phyloP scores from a whole-genome alignment of 2,113 vertebrate genomes.

The Anarrhichthys ocellatus region DNA sequence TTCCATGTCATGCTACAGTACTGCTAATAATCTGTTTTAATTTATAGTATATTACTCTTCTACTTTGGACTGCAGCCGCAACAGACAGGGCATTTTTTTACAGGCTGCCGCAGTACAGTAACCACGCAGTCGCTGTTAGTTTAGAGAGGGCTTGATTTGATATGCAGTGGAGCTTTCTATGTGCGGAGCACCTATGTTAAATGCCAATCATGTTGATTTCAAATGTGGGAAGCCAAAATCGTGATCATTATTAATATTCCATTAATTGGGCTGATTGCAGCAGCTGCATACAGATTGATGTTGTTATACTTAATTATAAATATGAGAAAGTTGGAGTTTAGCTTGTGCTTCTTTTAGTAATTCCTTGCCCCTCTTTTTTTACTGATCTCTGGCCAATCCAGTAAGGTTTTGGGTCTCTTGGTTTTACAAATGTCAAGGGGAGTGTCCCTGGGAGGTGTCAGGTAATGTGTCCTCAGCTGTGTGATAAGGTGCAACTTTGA shows the following conservation, averaged over 20 bases:
- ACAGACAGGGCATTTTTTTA: no score
- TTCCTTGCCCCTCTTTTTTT: slow-evolving; percentile 9
- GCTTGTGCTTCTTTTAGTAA: slow-evolving; percentile 15
- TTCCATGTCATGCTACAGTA: no score
- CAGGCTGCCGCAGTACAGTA: no score
- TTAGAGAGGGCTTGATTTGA: not conserved
- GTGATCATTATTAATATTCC: not conserved
- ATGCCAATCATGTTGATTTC: not conserved
- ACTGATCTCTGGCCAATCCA: slow-evolving; percentile 8
- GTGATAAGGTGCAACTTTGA: slow-evolving; percentile 74
- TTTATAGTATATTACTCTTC: no score
- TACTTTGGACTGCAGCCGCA: no score
- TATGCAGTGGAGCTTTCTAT: not conserved
- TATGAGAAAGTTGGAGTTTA: slow-evolving; percentile 33
- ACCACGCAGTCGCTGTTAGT: not conserved
- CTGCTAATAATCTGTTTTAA: no score
- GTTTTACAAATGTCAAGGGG: slow-evolving; percentile 61
- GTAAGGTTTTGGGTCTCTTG: slow-evolving; percentile 33
- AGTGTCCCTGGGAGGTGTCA: slow-evolving; percentile 48
- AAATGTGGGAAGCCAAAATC: not conserved
- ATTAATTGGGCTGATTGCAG: slow-evolving; percentile 22
- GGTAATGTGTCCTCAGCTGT: slow-evolving; percentile 47
- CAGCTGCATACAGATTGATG: slow-evolving; percentile 39
- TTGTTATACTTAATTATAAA: slow-evolving; percentile 33
- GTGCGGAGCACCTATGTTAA: not conserved